Evolutionary conservation across 2,797 vertebrate genomes (phyloP), one percentile per base, ranked within the genome.

Genomic region (Falco berigora): DNA sequence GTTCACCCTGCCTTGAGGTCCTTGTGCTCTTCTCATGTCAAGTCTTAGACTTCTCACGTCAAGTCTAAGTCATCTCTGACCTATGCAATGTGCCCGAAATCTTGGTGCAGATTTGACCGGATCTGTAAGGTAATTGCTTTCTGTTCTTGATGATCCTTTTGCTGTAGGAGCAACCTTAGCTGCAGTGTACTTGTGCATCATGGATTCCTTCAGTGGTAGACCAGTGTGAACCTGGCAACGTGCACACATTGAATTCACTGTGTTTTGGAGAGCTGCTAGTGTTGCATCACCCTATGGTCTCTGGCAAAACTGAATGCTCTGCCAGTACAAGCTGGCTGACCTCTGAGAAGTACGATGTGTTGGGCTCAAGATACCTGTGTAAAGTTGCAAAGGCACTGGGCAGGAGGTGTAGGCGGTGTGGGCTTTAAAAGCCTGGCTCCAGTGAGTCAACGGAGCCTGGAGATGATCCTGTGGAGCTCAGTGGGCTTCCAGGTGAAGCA

Each of bases 141-240:
- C 38, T 47, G 17, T 80, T 88, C 40, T 74, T 21, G 25, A 10
- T 28, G 34, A 59, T 4, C 52, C 40, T 68, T 56, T 81, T 92
- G 34, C 56, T 52, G 38, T 46, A 44, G 44, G 67, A 67, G 24
- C 40, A 59, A 74, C 44, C 27, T 86, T 36, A 44, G 53, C 52
- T 55, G 47, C 44, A 86, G 23, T 15, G 22, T 25, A 16, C 28
- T 76, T 66, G 74, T 53, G 49, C 0, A 0, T 74, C 55, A 14
- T 1, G 0, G 17, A 21, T 87, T 68, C 34, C 61, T 82, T 21
- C 32, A 40, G 42, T 9, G 47, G 53, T 19, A 63, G 42, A 56
- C 56, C 23, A 69, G 32, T 2, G 1, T 42, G 46, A 86, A 52
- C 50, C 50, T 36, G 20, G 53, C 59, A 68, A 21, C 0, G 0